Evolutionary conservation across 92 coral and sea anemone genomes (phyloP), one percentile per base, ranked within the genome.

Genomic region (Zoanthus sansibaricus): DNA sequence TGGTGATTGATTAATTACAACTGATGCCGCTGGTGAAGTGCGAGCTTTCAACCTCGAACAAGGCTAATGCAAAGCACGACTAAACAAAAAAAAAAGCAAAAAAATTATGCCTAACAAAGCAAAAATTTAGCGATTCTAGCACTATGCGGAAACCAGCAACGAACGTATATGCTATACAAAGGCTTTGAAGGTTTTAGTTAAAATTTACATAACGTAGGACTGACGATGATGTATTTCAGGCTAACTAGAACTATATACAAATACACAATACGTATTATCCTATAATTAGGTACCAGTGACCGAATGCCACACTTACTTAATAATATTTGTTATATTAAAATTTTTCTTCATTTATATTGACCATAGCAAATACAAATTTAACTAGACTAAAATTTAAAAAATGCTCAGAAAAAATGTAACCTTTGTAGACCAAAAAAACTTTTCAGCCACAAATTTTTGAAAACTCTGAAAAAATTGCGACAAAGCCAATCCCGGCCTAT

Each of bases 261-360:
- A 79, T 79, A 61, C 72, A 79, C 48, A 13, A 68, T 25, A 56
- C 44, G 56, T 79, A 17, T 44, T 59, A 67, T 56, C 37, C 51
- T 79, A 62, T 45, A 44, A 45, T 80, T 31, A 58, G 75, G 67
- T 45, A 61, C 62, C 61, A 64, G 14, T 64, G 72, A 71, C 42
- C 25, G 62, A 66, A 8, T 0, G 75, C 52, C 69, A 61, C 71
- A 33, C 5, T 62, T 8, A 80, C 45, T 80, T 80, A 64, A 64
- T 66, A 61, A 80, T 44, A 62, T 37, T 44, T 91, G 72, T 83
- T 83, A 91, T 88, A 91, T 91, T 91, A 91, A 91, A 90, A 91
- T 82, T 89, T 78, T 86, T 84, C 85, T 82, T 90, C 75, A 79
- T 32, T 56, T 78, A 75, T 66, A 74, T 77, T 64, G 83, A 78